These are phyloP conservation scores for Anguilla pacifica DNA, from an alignment of 2,797 vertebrate species.

Conservation along the genomic window DNA sequence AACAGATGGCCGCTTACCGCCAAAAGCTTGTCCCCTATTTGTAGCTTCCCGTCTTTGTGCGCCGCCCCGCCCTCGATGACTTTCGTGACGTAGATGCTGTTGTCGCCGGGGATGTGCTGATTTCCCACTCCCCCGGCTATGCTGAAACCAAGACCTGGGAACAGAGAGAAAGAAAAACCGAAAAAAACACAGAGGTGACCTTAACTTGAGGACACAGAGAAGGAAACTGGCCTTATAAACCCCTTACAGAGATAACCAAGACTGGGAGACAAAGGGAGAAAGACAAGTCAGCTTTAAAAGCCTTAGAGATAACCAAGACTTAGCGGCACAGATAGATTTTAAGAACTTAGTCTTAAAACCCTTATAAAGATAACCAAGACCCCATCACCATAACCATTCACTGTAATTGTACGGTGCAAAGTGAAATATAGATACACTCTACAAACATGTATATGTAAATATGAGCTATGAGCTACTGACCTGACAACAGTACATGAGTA, in stretches of 20 bases:
- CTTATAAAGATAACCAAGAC: background rate
- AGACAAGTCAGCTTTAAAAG: background rate
- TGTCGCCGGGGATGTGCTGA: slow-evolving; percentile 96
- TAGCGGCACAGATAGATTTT: background rate
- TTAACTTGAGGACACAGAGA: no score
- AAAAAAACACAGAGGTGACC: background rate
- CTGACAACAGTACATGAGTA: no score
- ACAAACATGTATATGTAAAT: no score
- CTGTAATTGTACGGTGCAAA: no score
- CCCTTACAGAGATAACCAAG: background rate
- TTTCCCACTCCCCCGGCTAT: slow-evolving; percentile 97
- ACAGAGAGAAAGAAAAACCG: slow-evolving; percentile 5
- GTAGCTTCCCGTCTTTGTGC: slow-evolving; percentile 94
- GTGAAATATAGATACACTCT: no score
- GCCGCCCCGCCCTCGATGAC: slow-evolving; percentile 95
- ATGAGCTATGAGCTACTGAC: no score
- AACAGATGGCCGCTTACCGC: slow-evolving; percentile 68
- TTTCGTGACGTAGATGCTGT: slow-evolving; percentile 98
- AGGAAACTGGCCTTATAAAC: no score
- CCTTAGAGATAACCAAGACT: background rate
- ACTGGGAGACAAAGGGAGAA: background rate
- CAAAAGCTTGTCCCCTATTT: slow-evolving; percentile 96
- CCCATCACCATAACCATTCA: no score
- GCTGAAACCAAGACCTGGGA: slow-evolving; percentile 93
- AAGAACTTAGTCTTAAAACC: background rate